A percentile compares a stretch with the other conserved stretches of the same genome.
Evolutionary conservation across 1,140 invertebrate species (phyloP).

Genomic region (Maniola jurtina): DNA sequence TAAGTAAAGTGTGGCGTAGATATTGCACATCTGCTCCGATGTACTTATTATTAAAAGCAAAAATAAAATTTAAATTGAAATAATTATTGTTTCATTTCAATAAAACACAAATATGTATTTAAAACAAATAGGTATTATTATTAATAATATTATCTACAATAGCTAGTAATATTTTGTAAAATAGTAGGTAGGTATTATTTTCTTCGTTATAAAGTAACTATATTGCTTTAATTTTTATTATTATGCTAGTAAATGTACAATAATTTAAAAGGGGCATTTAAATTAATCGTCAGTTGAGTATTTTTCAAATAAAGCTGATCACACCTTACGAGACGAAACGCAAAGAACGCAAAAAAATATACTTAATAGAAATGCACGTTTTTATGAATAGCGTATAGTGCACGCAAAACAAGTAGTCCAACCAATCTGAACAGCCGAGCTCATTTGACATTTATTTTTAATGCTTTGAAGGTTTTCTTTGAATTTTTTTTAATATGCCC

Average conservation of each 20-base stretch:
- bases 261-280: constrained; percentile 53
- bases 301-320: constrained; percentile 33
- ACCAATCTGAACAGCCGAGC: too few species aligned
- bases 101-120: constrained; percentile 30
- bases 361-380: too few species aligned
- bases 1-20: neutral
- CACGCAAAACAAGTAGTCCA: too few species aligned
- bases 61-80: neutral
- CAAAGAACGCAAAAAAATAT: too few species aligned
- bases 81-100: constrained; percentile 14
- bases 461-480: too few species aligned
- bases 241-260: constrained; percentile 53
- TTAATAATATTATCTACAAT: constrained; percentile 45
- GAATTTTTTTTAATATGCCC: too few species aligned
- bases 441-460: too few species aligned
- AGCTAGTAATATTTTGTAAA: constrained; percentile 37
- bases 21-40: neutral
- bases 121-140: constrained; percentile 28
- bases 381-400: too few species aligned
- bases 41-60: neutral
- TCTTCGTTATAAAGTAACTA: neutral
- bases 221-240: constrained; percentile 9
- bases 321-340: too few species aligned
- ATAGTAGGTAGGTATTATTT: constrained; percentile 22
- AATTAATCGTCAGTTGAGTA: constrained; percentile 48